Evolutionary conservation across 2,113 vertebrate genomes (phyloP).

Genomic region (Trematomus loennbergii): DNA sequence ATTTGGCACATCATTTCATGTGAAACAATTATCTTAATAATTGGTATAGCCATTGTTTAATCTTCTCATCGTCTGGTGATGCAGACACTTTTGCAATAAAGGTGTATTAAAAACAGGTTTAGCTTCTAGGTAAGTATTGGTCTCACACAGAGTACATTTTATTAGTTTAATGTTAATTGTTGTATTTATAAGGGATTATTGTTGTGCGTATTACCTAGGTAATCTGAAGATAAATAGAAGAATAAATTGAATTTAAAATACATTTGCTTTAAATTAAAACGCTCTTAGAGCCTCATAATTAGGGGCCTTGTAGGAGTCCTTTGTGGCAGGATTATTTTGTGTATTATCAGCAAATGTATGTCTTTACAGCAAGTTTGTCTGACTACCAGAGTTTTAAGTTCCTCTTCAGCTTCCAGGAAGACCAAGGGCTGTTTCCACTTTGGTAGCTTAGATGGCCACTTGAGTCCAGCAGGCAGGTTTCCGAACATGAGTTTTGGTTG

Average conservation of each 20-base stretch:
- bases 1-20: not conserved
- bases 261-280: no score
- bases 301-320: not conserved
- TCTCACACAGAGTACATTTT: not conserved
- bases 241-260: not conserved
- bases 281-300: not conserved
- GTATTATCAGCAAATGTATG: not conserved
- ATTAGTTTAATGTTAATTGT: not conserved
- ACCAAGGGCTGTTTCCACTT: slow-evolving; percentile 52
- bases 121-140: not conserved
- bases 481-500: slow-evolving; percentile 51
- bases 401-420: slow-evolving; percentile 60
- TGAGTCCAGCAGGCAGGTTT: slow-evolving; percentile 56
- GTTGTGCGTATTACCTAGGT: not conserved
- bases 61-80: not conserved
- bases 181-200: not conserved
- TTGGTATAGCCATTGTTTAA: not conserved
- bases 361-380: slow-evolving; percentile 13
- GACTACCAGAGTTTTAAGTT: slow-evolving; percentile 21
- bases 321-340: not conserved
- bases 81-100: not conserved
- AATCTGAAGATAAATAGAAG: not conserved
- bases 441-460: slow-evolving; percentile 37
- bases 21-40: not conserved
- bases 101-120: not conserved